phyloP scores from a whole-genome alignment of 2,888 invertebrate genomes.

The Sturmia bella region DNA sequence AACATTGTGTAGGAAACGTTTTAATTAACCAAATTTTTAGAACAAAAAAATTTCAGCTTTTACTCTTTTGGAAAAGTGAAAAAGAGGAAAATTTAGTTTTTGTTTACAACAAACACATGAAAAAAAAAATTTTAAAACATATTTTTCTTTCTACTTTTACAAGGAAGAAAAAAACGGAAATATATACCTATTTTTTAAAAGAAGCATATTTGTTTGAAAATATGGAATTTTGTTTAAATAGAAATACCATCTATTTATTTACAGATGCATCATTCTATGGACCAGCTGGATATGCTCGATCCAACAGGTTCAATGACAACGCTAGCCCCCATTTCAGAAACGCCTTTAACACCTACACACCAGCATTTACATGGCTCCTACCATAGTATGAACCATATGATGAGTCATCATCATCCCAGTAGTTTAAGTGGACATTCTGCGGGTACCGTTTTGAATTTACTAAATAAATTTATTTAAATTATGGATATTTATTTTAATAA shows the following conservation, averaged over 20 bases:
- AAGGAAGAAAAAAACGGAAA: no score
- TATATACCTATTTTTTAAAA: no score
- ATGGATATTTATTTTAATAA: neutral
- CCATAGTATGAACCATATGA: slow-evolving; percentile 92
- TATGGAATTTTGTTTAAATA: neutral
- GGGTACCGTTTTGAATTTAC: slow-evolving; percentile 78
- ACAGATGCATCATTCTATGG: slow-evolving; percentile 96
- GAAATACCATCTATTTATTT: neutral
- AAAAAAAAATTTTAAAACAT: no score
- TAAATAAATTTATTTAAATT: slow-evolving; percentile 6
- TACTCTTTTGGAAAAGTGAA: no score
- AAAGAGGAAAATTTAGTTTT: no score
- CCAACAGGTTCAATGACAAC: slow-evolving; percentile 95
- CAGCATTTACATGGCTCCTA: slow-evolving; percentile 91
- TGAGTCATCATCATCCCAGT: slow-evolving; percentile 89
- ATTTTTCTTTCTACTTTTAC: no score
- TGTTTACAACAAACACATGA: no score
- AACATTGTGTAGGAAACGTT: no score
- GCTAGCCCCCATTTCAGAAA: slow-evolving; percentile 93
- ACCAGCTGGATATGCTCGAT: slow-evolving; percentile 95
- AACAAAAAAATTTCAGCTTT: no score
- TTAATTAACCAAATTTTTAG: no score
- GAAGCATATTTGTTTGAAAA: no score
- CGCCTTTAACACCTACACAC: slow-evolving; percentile 85
- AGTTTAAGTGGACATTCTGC: slow-evolving; percentile 84